Evolutionary conservation across 2,797 vertebrate species (phyloP), one percentile per base, ranked within the genome.

Genomic region (Cuniculus paca): DNA sequence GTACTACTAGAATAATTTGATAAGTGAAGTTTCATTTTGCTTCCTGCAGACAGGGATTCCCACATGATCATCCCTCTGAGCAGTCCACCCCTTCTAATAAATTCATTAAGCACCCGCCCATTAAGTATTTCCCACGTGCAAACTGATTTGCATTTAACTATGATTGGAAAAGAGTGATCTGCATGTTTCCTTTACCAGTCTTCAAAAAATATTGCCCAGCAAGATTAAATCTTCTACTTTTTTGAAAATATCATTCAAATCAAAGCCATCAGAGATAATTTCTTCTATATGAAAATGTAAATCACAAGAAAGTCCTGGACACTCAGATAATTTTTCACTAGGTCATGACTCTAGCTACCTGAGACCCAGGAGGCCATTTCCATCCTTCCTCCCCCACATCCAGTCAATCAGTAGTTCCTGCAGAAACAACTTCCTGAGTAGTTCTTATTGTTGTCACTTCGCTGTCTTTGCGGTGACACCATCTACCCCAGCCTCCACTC

Each of bases 201-300:
- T 81, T 90, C 60, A 61, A 68, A 92, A 92, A 72, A n/a, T 68
- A 82, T 61, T 65, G 78, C 5, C 75, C 19, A 7, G 31, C 36
- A 87, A 65, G 14, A 93, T 58, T 56, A 91, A 17, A 19, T 36
- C 24, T 28, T 61, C 26, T 50, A 3, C 7, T 63, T 60, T 78
- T 80, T 58, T 31, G n/a, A 60, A 94, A 85, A 72, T n/a, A 77
- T 6, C 8, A 74, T 24, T 54, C 75, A 84, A 52, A 50, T 80
- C 1, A 2, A 58, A 78, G 24, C 87, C 39, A 42, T 52, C 39
- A 61, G 19, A 88, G 19, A 60, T 22, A 12, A 83, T 79, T 79
- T 77, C 22, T 68, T 90, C 20, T 36, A 72, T 75, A 72, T 82
- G 81, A 95, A 87, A 42, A 7, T 61, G 19, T 74, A 82, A 95